Base-by-base conservation (phyloP, 2,797 vertebrate genomes). In the Nyctalus aviator region DNA sequence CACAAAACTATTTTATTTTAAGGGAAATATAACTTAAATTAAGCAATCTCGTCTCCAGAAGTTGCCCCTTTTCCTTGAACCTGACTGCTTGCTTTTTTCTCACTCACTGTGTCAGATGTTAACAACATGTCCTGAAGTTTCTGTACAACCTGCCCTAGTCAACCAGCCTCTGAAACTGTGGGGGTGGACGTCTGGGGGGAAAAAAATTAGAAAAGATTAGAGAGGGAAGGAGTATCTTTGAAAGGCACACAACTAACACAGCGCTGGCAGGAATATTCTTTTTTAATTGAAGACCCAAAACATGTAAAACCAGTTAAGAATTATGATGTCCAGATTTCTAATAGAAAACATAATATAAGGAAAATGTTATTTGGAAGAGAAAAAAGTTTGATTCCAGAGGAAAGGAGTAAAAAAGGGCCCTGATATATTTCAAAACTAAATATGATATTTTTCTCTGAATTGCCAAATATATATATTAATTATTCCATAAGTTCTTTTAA, bases 121-220 rank as follows among this genome's bases (percentile, higher is more conserved):
- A 95, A 95, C 81, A 59, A 86, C 85, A 90, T 95, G 79, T 95
- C 95, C 79, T 96, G 94, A 96, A 96, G 92, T 93, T 93, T 93
- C 94, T 91, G 68, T 64, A 81, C 96, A 98, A 98, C 97, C 98
- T 98, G 97, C 87, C 48, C 86, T 95, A 92, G 96, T 95, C 96
- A 90, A 95, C 85, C 97, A 96, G 37, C 30, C 64, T 46, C 90
- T 84, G 79, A 84, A 83, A 92, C 57, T 57, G 15, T 85, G 81
- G 59, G 41, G 78, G 48, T 46, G 95, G 35, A 35, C 79, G 27
- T 25, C 72, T 75, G 77, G 25, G 27, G 13, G 6, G 64, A 88
- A 59, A 73, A 89, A 85, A 84, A 50, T 66, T 44, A 88, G 48
- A 66, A 88, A 77, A 64, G 25, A 15, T 79, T 84, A 77, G 23